A percentile compares a stretch with the other conserved stretches of the same genome.
Evolutionary conservation across 2,888 invertebrate species (phyloP).

Genomic region (Melieria omissa): DNA sequence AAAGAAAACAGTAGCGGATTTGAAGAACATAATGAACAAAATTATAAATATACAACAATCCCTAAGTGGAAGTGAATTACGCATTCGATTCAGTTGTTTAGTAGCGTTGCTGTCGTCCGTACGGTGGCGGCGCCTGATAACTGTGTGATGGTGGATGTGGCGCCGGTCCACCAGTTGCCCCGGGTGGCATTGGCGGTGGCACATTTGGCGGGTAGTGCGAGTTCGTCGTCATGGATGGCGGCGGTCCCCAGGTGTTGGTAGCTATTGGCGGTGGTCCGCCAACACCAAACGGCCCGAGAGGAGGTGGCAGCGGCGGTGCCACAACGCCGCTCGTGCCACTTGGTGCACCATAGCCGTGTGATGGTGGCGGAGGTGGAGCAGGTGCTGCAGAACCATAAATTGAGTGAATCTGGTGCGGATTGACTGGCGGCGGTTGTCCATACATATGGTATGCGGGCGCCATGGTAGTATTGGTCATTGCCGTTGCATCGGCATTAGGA

Average conservation of each 20-base stretch:
- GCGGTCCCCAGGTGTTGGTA: constrained; percentile 24
- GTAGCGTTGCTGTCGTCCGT: background rate
- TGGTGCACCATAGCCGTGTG: constrained; percentile 41
- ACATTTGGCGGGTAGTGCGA: constrained; percentile 25
- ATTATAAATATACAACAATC: too few species aligned
- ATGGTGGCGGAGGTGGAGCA: constrained; percentile 58
- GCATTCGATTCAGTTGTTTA: too few species aligned
- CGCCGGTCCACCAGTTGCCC: background rate
- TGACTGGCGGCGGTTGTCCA: constrained; percentile 43
- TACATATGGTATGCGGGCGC: constrained; percentile 45
- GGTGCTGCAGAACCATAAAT: constrained; percentile 68
- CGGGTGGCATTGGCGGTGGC: constrained; percentile 11
- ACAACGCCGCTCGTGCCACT: constrained; percentile 47
- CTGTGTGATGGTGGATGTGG: constrained; percentile 4
- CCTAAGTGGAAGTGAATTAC: too few species aligned
- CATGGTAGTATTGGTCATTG: constrained; percentile 38
- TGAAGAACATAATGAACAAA: too few species aligned
- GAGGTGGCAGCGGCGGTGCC: constrained; percentile 44
- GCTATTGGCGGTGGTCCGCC: constrained; percentile 39
- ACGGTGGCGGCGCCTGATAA: constrained; percentile 22
- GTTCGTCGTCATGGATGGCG: constrained; percentile 4
- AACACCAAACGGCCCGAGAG: constrained; percentile 38
- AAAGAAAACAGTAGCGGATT: too few species aligned
- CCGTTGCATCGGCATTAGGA: constrained; percentile 41
- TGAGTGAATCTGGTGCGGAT: constrained; percentile 46